These are phyloP conservation scores for Oscheius sp. DNA, from an alignment of 1,140 invertebrate genomes.

Conservation along the genomic window DNA sequence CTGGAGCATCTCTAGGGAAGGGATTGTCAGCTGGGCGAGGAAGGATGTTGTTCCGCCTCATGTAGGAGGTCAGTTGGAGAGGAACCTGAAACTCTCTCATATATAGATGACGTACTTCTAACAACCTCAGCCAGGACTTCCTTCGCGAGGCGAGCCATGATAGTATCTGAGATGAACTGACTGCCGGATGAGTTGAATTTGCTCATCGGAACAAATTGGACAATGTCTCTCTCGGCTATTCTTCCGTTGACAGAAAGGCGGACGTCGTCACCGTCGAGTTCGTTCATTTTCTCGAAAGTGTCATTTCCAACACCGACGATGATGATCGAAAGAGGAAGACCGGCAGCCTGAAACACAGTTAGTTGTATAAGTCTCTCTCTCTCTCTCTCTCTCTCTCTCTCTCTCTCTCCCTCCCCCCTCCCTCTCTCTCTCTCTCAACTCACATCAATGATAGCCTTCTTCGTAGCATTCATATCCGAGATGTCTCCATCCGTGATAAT, in stretches of 20 bases:
- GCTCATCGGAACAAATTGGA: constrained; percentile 64
- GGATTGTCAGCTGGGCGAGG: neutral
- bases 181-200: neutral
- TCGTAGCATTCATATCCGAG: constrained; percentile 70
- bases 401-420: too few species aligned
- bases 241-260: constrained; percentile 64
- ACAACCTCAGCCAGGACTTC: neutral
- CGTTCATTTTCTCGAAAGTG: constrained; percentile 64
- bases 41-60: neutral
- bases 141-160: neutral
- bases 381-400: too few species aligned
- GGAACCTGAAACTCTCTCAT: neutral
- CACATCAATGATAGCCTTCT: constrained; percentile 53
- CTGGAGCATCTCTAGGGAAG: neutral
- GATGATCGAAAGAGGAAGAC: constrained; percentile 68
- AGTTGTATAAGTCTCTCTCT: neutral
- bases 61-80: constrained; percentile 4
- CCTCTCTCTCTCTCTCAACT: neutral
- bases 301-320: constrained; percentile 69
- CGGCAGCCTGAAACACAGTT: constrained; percentile 62
- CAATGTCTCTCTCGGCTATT: constrained; percentile 67
- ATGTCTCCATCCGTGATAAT: constrained; percentile 73
- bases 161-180: neutral
- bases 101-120: neutral
- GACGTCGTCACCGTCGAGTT: constrained; percentile 66